Evolutionary conservation across 2,888 invertebrate species (phyloP).

Genomic region (Pammene fasciana): DNA sequence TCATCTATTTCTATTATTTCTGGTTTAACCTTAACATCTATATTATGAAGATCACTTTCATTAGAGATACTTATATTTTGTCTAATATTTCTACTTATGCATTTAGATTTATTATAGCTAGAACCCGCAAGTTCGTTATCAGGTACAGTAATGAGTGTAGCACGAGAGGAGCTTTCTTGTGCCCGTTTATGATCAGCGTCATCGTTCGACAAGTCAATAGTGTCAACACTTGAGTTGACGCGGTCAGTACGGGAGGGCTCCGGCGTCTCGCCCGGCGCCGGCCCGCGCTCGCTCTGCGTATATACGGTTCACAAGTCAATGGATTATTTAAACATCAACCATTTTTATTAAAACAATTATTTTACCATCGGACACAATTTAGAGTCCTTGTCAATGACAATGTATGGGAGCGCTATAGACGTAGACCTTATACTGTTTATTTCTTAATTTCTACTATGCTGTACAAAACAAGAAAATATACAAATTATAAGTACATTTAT

Average conservation of each 20-base stretch:
- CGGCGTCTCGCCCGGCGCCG: conserved; percentile 14
- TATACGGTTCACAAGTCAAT: not conserved
- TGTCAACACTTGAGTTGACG: not conserved
- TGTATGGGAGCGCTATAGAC: no score
- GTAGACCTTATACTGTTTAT: no score
- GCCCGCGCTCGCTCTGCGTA: conserved; percentile 31
- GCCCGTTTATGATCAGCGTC: not conserved
- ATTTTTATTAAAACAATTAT: not conserved
- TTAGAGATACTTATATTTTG: not conserved
- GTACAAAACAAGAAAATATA: no score
- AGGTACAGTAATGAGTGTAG: not conserved
- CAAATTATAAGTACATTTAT: no score
- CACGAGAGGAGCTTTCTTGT: not conserved
- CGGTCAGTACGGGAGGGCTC: conserved; percentile 5
- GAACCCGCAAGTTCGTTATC: not conserved
- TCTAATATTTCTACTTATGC: not conserved
- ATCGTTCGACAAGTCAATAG: not conserved
- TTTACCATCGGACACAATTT: no score
- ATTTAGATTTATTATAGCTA: not conserved
- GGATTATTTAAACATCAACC: not conserved
- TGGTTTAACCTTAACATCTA: not conserved
- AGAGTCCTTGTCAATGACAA: no score
- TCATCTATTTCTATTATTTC: conserved; percentile 3
- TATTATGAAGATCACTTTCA: not conserved
- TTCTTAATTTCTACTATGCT: no score